A percentile compares a stretch with the other conserved stretches of the same genome.
These are phyloP conservation scores for Dolichopus griseipennis DNA, from an alignment of 2,888 invertebrate species.

Conservation along the genomic window DNA sequence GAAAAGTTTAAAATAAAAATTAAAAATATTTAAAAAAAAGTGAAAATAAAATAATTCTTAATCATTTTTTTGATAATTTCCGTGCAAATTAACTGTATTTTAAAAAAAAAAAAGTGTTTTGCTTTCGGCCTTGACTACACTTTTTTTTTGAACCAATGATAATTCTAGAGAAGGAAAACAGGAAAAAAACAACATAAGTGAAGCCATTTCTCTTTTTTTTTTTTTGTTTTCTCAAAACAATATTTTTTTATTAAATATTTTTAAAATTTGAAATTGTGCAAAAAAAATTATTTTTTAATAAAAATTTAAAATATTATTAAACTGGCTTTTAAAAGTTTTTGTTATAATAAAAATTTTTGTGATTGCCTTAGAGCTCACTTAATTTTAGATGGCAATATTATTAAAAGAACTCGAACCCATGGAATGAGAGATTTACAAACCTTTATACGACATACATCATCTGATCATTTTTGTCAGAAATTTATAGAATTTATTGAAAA, in stretches of 20 bases:
- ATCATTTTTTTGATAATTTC: no score
- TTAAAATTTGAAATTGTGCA: not conserved
- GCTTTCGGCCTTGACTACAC: no score
- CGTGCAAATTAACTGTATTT: no score
- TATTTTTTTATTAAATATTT: no score
- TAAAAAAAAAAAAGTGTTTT: no score
- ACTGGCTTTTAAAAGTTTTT: slow-evolving; percentile 1
- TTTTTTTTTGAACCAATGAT: no score
- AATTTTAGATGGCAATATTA: not conserved
- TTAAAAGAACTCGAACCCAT: slow-evolving; percentile 14
- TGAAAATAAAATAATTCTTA: no score
- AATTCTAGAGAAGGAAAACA: no score
- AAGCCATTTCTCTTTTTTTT: not conserved
- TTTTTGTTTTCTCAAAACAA: no score
- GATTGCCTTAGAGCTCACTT: not conserved
- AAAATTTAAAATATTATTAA: not conserved
- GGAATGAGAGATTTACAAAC: slow-evolving; percentile 23
- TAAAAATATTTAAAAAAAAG: no score
- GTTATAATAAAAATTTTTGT: not conserved
- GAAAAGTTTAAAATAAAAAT: no score
- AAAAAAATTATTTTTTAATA: not conserved
- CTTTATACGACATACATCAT: slow-evolving; percentile 68
- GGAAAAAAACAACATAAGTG: not conserved
- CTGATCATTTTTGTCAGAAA: slow-evolving; percentile 58
- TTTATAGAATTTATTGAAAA: slow-evolving; percentile 4